Evolutionary conservation across 2,797 vertebrate species (phyloP).

Genomic region (Zonotrichia albicollis): DNA sequence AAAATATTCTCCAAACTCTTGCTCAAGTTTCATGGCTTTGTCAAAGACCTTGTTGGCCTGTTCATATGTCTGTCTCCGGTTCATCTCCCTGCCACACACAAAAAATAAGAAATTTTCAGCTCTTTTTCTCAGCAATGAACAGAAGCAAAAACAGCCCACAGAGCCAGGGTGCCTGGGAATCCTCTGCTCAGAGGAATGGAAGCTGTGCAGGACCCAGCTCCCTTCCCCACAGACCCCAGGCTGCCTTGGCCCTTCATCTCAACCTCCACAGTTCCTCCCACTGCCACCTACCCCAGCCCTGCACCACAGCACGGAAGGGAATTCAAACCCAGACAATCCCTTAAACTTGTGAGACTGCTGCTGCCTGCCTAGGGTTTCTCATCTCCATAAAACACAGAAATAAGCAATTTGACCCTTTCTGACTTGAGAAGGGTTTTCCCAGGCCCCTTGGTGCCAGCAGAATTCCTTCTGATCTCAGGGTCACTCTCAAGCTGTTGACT

Average conservation of each 20-base stretch:
- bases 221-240: background rate
- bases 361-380: background rate
- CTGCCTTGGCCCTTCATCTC: background rate
- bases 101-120: background rate
- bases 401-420: background rate
- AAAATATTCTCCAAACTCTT: slow-evolving; percentile 98
- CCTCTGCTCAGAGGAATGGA: background rate
- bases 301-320: background rate
- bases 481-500: background rate
- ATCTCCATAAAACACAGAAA: background rate
- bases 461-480: background rate
- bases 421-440: background rate
- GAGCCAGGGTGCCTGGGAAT: background rate
- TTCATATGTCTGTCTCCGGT: slow-evolving; percentile 96
- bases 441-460: background rate
- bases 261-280: background rate
- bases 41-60: slow-evolving; percentile 98
- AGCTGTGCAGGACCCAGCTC: background rate
- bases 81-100: slow-evolving; percentile 88
- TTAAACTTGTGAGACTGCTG: background rate
- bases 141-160: background rate
- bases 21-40: slow-evolving; percentile 98
- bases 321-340: background rate
- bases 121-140: background rate
- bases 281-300: rapidly evolving